Base-by-base conservation (phyloP, 2,888 invertebrate genomes). In the Eumerus sabulonum region DNA sequence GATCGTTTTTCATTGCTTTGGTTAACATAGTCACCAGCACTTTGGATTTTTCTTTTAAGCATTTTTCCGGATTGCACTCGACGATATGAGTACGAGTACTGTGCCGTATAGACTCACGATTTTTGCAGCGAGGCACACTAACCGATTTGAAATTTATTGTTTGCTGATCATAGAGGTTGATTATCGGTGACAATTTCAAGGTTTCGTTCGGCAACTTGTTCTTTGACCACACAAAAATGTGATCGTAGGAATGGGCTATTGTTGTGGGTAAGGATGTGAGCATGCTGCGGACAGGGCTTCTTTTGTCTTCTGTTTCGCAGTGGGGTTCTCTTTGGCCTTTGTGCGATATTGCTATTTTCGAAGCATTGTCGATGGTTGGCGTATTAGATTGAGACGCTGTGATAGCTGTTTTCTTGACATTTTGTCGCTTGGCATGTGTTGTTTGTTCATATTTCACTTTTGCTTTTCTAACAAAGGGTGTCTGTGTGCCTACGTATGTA, bases 111-210 rank as follows among this genome's bases (percentile, higher is more conserved):
- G 50, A 60, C 73, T 79, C 79, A 74, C 79, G 79, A 70, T 70
- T 70, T 73, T 45, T 68, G 45, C 59, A 70, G 40, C 40, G 54
- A 60, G 79, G 74, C 79, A 79, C 79, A 79, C 68, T 79, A 74
- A 79, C 74, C 79, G 74, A 74, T 74, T 74, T 79, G 68, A 79
- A 79, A 79, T 79, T 79, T 79, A 79, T 79, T 79, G 74, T 64
- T 70, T 74, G 74, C 74, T 79, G 79, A 79, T 79, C 79, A 73
- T 74, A 79, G 73, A 73, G 79, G 73, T 68, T 70, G 79, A 79
- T 79, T 79, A 73, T 57, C 68, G 68, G 77, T 79, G 79, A 79
- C 79, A 74, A 79, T 74, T 62, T 74, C 74, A 79, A 79, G 74
- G 79, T 79, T 79, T 74, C 56, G 11, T 64, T 73, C 54, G 59